phyloP scores from a whole-genome alignment of 1,140 invertebrate genomes.

The Manduca sexta region DNA sequence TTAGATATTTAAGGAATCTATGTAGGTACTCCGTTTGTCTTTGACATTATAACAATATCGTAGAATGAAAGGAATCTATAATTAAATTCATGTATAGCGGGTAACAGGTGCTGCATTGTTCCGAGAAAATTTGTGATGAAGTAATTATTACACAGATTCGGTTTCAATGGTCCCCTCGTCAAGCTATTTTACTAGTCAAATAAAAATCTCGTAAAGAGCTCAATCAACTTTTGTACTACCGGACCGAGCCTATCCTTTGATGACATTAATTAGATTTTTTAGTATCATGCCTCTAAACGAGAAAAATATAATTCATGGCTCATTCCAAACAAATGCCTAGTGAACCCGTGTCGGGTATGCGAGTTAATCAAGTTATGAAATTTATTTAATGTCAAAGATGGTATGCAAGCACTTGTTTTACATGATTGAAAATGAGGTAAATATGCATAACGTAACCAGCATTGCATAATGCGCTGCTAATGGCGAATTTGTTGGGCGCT shows the following conservation, averaged over 20 bases:
- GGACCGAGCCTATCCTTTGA: constrained; percentile 31
- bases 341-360: neutral
- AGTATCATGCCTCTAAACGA: constrained; percentile 9
- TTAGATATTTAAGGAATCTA: constrained; percentile 10
- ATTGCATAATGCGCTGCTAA: too few relatives aligned
- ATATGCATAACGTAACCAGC: too few relatives aligned
- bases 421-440: too few relatives aligned
- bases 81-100: constrained; percentile 17
- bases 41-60: constrained; percentile 21
- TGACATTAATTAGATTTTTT: constrained; percentile 43
- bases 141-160: neutral
- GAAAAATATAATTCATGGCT: neutral
- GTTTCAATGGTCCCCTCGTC: neutral
- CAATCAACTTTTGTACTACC: constrained; percentile 31
- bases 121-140: neutral
- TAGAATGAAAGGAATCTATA: constrained; percentile 17
- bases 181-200: constrained; percentile 14
- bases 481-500: too few relatives aligned
- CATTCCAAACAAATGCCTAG: neutral
- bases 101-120: constrained; percentile 8
- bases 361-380: neutral
- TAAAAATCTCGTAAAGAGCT: constrained; percentile 39
- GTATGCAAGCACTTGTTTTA: too few relatives aligned
- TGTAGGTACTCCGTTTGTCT: constrained; percentile 10
- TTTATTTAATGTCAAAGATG: too few relatives aligned